Evolutionary conservation across 2,113 vertebrate species (phyloP), one percentile per base, ranked within the genome.

Genomic region (Onychostoma macrolepis): DNA sequence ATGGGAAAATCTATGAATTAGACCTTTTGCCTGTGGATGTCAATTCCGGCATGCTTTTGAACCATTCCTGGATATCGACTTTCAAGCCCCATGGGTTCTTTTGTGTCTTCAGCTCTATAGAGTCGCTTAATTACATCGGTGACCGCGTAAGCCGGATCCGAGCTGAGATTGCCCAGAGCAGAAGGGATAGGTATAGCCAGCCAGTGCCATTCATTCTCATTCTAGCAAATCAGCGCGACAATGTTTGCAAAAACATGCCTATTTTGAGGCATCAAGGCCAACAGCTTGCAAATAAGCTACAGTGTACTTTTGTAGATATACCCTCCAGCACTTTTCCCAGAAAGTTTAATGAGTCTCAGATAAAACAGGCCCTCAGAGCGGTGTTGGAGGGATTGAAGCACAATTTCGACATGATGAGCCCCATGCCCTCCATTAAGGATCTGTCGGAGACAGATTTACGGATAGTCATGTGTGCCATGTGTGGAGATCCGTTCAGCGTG

Each of bases 401-500:
- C 88, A 97, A 96, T 93, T 97, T 97, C 86, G 98, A 99, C 88
- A 95, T 97, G 87, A 94, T 98, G 85, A 97, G 95, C 81, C 97
- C 97, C 0, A 93, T 97, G 94, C 97, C 98, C 9, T 97, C 94
- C 69, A 98, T 98, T 94, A 99, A 99, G 92, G 98, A 99, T 93
- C 92, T 98, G 87, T 97, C 98, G 2, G 99, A 99, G 95, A 97
- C 96, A 0, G 98, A 99, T 90, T 93, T 99, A 48, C 95, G 98
- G 89, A 99, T 99, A 61, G 97, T 99, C 43, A 99, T 99, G 98
- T 99, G 98, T 90, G 98, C 97, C 87, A 99, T 99, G 98, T 99
- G 99, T 94, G 98, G 98, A 69, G 99, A 99, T 94, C 98, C 98
- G 0, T 99, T 99, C 90, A 98, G 98, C 28, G 97, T 99, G 69